phyloP scores from a whole-genome alignment of 2,797 vertebrate species.

The Danionella dracula region DNA sequence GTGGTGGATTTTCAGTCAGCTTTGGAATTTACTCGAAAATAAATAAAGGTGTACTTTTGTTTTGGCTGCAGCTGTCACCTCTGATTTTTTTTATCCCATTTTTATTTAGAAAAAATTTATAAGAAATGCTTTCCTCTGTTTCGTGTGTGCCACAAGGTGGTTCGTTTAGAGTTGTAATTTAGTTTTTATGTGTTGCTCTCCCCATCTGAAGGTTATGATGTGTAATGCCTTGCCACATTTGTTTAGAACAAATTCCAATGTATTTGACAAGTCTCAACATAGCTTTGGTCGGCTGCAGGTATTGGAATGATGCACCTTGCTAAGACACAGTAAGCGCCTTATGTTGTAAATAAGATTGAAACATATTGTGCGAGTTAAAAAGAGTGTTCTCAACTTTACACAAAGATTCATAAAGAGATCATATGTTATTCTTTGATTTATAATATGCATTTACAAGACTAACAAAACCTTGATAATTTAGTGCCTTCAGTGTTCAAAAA shows the following conservation, averaged over 20 bases:
- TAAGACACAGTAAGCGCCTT: background rate
- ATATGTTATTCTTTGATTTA: too few relatives aligned
- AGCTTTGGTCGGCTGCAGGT: slow-evolving; percentile 17
- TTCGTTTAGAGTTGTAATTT: background rate
- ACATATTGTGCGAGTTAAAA: too few relatives aligned
- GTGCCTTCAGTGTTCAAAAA: too few relatives aligned
- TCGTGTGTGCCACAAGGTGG: background rate
- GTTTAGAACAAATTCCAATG: slow-evolving; percentile 27
- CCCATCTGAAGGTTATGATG: background rate
- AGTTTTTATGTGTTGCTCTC: background rate
- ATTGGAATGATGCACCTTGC: slow-evolving; percentile 13
- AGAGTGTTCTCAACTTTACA: too few relatives aligned
- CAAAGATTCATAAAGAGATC: too few relatives aligned
- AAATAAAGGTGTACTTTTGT: background rate
- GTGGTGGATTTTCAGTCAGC: slow-evolving; percentile 3
- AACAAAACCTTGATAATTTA: too few relatives aligned
- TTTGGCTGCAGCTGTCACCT: background rate
- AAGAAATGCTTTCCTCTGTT: background rate
- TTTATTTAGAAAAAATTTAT: too few relatives aligned
- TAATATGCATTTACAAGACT: too few relatives aligned
- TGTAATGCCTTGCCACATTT: slow-evolving; percentile 20
- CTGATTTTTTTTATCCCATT: too few relatives aligned
- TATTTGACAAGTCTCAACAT: slow-evolving; percentile 40
- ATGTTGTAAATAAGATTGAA: too few relatives aligned
- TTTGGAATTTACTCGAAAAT: background rate